A percentile compares a stretch with the other conserved stretches of the same genome.
Evolutionary conservation across 2,888 invertebrate genomes (phyloP).

Genomic region (Torymus aiolomorphi): DNA sequence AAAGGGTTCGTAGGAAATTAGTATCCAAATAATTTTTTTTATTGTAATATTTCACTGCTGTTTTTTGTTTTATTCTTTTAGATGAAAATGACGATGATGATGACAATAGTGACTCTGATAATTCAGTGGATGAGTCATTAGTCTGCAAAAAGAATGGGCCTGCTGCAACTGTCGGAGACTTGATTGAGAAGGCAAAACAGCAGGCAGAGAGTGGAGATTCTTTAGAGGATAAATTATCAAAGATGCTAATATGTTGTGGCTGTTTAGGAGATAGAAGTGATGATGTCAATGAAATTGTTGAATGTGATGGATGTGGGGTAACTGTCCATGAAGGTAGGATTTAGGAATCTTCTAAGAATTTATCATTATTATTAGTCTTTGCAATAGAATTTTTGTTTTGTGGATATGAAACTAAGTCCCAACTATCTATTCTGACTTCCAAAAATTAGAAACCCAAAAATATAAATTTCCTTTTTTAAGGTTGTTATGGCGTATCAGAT

Average conservation of each 20-base stretch:
- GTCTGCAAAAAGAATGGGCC: slow-evolving; percentile 67
- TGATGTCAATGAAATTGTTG: slow-evolving; percentile 96
- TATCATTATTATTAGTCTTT: too few relatives aligned
- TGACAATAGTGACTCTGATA: slow-evolving; percentile 74
- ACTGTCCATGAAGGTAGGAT: slow-evolving; percentile 93
- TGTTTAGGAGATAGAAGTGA: slow-evolving; percentile 95
- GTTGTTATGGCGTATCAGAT: slow-evolving; percentile 96
- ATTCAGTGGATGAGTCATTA: slow-evolving; percentile 74
- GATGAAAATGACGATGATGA: slow-evolving; percentile 63
- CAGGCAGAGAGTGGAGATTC: slow-evolving; percentile 74
- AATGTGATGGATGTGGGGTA: slow-evolving; percentile 97
- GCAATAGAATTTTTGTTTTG: too few relatives aligned
- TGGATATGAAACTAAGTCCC: too few relatives aligned
- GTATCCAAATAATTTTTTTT: not conserved
- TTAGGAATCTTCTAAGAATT: slow-evolving; percentile 45
- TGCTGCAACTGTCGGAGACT: slow-evolving; percentile 76
- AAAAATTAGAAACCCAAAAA: not conserved
- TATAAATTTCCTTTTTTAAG: slow-evolving; percentile 71
- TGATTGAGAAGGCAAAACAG: slow-evolving; percentile 77
- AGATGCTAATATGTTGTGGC: slow-evolving; percentile 91
- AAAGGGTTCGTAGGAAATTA: too few relatives aligned
- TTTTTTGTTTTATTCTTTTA: not conserved
- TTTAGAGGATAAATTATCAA: slow-evolving; percentile 78
- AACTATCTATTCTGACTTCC: too few relatives aligned
- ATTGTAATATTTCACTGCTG: not conserved